phyloP scores from a whole-genome alignment of 2,888 invertebrate species.

The Psylliodes chrysocephalus region DNA sequence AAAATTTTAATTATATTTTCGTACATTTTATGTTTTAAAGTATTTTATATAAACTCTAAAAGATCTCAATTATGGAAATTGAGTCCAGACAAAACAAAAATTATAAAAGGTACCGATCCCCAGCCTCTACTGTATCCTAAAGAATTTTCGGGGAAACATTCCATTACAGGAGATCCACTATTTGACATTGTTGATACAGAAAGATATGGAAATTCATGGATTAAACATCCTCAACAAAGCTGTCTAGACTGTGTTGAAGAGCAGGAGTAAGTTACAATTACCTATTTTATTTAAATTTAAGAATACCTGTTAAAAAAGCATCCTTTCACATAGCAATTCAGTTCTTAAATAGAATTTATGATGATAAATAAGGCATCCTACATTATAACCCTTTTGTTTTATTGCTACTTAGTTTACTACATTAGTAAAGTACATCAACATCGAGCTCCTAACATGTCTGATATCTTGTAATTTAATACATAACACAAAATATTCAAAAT shows the following conservation, averaged over 20 bases:
- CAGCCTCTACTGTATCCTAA: constrained; percentile 65
- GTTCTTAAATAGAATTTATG: too few species aligned
- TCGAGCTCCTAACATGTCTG: too few species aligned
- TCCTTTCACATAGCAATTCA: too few species aligned
- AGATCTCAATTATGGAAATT: constrained; percentile 87
- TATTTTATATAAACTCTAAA: constrained; percentile 80
- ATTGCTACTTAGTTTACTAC: too few species aligned
- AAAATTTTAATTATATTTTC: constrained; percentile 62
- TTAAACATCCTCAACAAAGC: constrained; percentile 74
- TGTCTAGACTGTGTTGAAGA: constrained; percentile 69
- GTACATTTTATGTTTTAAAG: constrained; percentile 78
- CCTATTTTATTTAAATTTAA: too few species aligned
- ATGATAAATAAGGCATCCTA: too few species aligned
- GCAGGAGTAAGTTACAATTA: constrained; percentile 34
- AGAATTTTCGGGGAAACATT: constrained; percentile 51
- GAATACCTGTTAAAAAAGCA: too few species aligned
- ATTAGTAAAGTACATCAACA: too few species aligned
- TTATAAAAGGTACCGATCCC: constrained; percentile 73
- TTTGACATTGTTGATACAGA: constrained; percentile 81
- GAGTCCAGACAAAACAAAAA: constrained; percentile 79
- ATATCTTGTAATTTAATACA: too few species aligned
- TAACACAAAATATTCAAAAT: too few species aligned
- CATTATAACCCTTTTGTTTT: too few species aligned
- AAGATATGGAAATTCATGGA: constrained; percentile 74
- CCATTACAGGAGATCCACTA: constrained; percentile 72